A percentile compares a stretch with the other conserved stretches of the same genome.
Conservation (phyloP, 2,113 vertebrate genomes). For the Gavialis gangeticus region DNA sequence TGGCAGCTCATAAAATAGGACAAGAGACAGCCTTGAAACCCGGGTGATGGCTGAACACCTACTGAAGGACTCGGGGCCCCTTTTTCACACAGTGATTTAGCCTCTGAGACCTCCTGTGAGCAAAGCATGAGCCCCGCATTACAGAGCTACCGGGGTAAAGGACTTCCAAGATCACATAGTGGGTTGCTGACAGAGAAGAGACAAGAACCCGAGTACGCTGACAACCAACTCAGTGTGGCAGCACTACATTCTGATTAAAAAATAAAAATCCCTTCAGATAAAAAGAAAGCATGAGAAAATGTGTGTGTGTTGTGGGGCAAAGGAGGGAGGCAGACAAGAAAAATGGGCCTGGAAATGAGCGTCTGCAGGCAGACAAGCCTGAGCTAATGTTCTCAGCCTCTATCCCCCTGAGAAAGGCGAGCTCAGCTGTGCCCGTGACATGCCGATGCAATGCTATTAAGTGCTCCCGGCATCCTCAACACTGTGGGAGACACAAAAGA, state of each 20-base stretch:
- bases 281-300: constrained; percentile 19
- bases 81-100: background rate
- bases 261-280: background rate
- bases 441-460: constrained; percentile 28
- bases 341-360: too few relatives aligned
- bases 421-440: background rate
- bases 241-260: too few relatives aligned
- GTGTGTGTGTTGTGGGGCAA: too few relatives aligned
- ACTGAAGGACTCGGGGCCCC: too few relatives aligned
- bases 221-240: too few relatives aligned
- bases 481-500: constrained; percentile 42
- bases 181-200: background rate
- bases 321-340: too few relatives aligned
- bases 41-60: too few relatives aligned
- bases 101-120: background rate
- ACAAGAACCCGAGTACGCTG: background rate
- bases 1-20: background rate
- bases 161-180: background rate
- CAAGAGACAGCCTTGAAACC: background rate
- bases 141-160: background rate
- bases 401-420: background rate
- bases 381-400: background rate
- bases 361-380: too few relatives aligned
- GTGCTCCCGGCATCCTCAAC: background rate
- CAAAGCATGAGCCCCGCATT: too few relatives aligned